phyloP scores from a whole-genome alignment of 2,888 invertebrate species.

The Eumerus sabulonum region DNA sequence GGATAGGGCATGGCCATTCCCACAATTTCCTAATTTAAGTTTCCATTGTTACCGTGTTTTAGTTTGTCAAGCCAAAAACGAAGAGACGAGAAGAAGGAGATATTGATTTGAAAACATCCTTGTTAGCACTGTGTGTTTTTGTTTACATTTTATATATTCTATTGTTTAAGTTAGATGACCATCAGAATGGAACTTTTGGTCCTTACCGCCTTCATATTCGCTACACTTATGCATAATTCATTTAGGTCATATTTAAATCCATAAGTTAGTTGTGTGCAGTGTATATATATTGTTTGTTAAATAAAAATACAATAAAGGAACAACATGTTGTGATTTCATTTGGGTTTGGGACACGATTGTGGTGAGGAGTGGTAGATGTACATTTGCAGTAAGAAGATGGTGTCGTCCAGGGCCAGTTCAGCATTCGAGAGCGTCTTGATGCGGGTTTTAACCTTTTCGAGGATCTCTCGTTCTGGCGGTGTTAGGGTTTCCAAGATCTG shows the following conservation, averaged over 20 bases:
- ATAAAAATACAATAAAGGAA: conserved; percentile 9
- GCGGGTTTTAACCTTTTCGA: conserved; percentile 86
- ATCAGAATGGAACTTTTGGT: too few species aligned
- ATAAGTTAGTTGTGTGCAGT: conserved; percentile 10
- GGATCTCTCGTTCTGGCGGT: conserved; percentile 88
- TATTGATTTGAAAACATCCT: conserved; percentile 34
- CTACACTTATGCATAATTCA: too few species aligned
- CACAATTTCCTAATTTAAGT: conserved; percentile 38
- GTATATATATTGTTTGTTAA: background rate
- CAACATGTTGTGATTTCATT: conserved; percentile 35
- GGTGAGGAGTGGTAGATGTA: conserved; percentile 82
- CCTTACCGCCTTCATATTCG: too few species aligned
- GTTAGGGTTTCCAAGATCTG: conserved; percentile 87
- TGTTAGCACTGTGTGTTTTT: conserved; percentile 65
- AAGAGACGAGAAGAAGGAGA: conserved; percentile 7
- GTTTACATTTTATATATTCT: conserved; percentile 16
- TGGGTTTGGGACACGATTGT: conserved; percentile 51
- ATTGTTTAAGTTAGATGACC: conserved; percentile 10
- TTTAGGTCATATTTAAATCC: too few species aligned
- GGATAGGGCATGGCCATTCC: conserved; percentile 49
- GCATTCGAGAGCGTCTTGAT: conserved; percentile 88
- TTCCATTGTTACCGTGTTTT: conserved; percentile 37
- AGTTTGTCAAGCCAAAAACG: conserved; percentile 43
- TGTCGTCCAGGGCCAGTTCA: conserved; percentile 89
- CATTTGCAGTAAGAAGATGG: conserved; percentile 89